Base-by-base conservation (phyloP, 2,797 vertebrate species). In the Novumbra hubbsi region DNA sequence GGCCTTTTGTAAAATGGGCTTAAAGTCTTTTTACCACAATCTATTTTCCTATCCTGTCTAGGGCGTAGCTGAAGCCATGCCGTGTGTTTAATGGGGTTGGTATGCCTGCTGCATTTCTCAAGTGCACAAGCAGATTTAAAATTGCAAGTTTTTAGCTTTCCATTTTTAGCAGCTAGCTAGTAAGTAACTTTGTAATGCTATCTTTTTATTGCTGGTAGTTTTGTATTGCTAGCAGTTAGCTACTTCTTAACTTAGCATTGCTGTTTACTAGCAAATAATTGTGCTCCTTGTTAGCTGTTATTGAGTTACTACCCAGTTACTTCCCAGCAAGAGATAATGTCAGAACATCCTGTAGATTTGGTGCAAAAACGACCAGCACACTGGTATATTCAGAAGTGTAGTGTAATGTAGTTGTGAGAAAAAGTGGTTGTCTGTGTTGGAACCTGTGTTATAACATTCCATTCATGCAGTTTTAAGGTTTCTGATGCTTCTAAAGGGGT, bases 371-470 rank as follows among this genome's bases (percentile, higher is more conserved):
- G 50, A 19, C 8, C 19, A 52, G 50, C 50, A 52, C 8, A 8
- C 6, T n/a, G 19, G 50, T 19, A 32, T 2, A 32, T 52, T 17
- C 50, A 52, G n/a, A 17, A 52, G 50, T 52, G n/a, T 8, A 52
- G 50, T 52, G 50, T 8, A 52, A 17, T 52, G 50, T 52, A 7
- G 50, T 52, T 52, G 50, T 16, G 4, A 52, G 19, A 16, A 52
- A 19, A 0, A n/a, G 2, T 52, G 2, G 2, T n/a, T n/a, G 7
- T 52, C 50, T 2, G 19, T 52, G 19, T 19, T 52, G 17, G 19
- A 75, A 65, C 28, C 57, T 68, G 71, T 81, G 83, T 80, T 84
- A 32, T 32, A 32, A 32, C 32, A 32, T 32, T 32, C 2, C 32
- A 32, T 32, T 32, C 2, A 32, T 32, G 32, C 32, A 32, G 32